Evolutionary conservation across 2,113 vertebrate genomes (phyloP).

Genomic region (Salminus brasiliensis): DNA sequence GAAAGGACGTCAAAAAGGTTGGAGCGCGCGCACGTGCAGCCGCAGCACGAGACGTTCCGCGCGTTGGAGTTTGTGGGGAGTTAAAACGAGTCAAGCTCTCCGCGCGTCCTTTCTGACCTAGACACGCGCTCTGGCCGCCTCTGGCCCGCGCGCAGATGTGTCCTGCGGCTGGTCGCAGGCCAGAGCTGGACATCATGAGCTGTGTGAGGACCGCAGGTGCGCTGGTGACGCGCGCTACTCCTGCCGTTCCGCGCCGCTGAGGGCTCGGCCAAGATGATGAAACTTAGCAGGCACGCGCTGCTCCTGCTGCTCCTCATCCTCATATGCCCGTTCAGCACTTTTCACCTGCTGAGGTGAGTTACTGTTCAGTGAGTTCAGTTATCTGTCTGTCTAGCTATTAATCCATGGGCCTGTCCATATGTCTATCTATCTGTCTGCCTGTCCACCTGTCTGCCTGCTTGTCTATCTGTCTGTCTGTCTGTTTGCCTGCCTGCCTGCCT

Average conservation of each 20-base stretch:
- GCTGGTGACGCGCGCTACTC: not conserved
- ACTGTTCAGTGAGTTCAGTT: not conserved
- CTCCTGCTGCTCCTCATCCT: slow-evolving; percentile 34
- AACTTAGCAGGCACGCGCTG: slow-evolving; percentile 3
- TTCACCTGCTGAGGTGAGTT: slow-evolving; percentile 37
- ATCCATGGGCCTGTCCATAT: too few species aligned
- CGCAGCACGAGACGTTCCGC: not conserved
- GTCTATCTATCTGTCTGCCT: not conserved
- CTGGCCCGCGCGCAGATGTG: not conserved
- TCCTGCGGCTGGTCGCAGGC: not conserved
- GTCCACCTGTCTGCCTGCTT: too few species aligned
- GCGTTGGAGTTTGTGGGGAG: not conserved
- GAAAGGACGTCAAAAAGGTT: slow-evolving; percentile 17
- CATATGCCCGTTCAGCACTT: slow-evolving; percentile 5
- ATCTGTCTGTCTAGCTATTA: too few species aligned
- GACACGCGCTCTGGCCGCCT: not conserved
- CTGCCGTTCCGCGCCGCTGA: not conserved
- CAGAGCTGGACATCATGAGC: slow-evolving; percentile 23
- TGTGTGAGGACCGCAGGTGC: not conserved
- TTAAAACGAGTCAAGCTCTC: not conserved
- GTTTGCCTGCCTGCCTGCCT: too few species aligned
- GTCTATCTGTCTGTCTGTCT: too few species aligned
- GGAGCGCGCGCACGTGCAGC: slow-evolving; percentile 10
- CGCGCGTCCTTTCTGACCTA: not conserved
- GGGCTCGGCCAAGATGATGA: slow-evolving; percentile 42